Evolutionary conservation across 2,113 vertebrate species (phyloP).

Genomic region (Sceloporus tristichus): DNA sequence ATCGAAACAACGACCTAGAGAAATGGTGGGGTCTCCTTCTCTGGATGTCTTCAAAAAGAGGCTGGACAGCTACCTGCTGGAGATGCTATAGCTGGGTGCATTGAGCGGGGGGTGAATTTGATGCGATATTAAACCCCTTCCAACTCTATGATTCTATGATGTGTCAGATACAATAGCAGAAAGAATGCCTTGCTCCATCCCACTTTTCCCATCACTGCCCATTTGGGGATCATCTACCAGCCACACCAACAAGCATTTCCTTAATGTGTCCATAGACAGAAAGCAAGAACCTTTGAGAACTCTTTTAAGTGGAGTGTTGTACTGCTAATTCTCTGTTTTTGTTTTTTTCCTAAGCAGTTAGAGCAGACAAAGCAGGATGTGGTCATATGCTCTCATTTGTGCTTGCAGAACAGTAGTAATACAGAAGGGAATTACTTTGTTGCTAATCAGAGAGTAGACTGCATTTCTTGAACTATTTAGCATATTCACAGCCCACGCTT

Average conservation of each 20-base stretch:
- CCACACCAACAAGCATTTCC: background rate
- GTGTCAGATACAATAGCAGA: background rate
- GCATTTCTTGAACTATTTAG: background rate
- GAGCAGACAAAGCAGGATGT: conserved; percentile 59
- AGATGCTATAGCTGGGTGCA: too few species aligned
- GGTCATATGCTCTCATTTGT: background rate
- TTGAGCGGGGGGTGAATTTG: too few species aligned
- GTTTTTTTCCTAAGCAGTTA: background rate
- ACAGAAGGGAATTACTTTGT: background rate
- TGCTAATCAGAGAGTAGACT: background rate
- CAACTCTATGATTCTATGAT: too few species aligned
- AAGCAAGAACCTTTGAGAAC: background rate
- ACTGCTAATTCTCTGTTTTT: background rate
- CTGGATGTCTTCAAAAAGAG: too few species aligned
- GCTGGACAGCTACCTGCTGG: too few species aligned
- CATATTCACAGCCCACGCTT: background rate
- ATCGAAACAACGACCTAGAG: too few species aligned
- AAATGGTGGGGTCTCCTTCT: too few species aligned
- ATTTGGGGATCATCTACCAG: background rate
- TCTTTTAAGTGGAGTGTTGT: background rate
- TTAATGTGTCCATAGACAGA: background rate
- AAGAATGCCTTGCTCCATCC: background rate
- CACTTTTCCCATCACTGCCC: background rate
- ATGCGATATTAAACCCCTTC: too few species aligned
- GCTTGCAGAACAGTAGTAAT: conserved; percentile 3